Conservation (phyloP, 1,140 invertebrate species). For the Panagrolaimus sp. region DNA sequence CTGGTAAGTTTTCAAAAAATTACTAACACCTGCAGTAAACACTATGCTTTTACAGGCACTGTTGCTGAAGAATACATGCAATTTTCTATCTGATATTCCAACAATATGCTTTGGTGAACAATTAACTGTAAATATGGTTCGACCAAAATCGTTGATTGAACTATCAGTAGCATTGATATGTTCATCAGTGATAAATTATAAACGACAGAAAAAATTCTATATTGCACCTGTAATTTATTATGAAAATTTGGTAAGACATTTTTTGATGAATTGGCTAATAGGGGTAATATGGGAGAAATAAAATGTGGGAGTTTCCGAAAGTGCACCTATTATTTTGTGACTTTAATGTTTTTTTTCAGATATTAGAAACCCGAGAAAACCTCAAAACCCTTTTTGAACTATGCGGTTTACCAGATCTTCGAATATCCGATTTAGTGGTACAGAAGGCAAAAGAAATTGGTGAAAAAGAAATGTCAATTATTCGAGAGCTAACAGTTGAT, state of each 20-base stretch:
- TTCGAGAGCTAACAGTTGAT: not conserved
- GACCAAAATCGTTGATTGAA: not conserved
- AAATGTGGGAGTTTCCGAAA: too few relatives aligned
- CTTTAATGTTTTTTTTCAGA: too few relatives aligned
- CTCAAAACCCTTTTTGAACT: not conserved
- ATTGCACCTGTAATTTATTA: constrained; percentile 13
- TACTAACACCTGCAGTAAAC: not conserved
- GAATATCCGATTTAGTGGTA: not conserved
- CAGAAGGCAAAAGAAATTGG: not conserved
- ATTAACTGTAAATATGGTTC: not conserved
- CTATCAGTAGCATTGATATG: not conserved
- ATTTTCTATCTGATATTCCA: not conserved
- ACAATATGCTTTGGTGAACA: not conserved
- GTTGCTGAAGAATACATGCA: not conserved
- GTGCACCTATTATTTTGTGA: too few relatives aligned
- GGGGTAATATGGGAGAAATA: too few relatives aligned
- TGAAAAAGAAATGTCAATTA: not conserved
- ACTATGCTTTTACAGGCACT: not conserved
- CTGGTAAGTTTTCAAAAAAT: not conserved
- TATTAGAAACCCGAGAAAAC: not conserved
- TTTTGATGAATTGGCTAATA: not conserved
- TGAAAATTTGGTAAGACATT: constrained; percentile 5
- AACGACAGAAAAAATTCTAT: not conserved
- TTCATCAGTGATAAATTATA: constrained; percentile 7
- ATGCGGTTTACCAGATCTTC: not conserved